phyloP scores from a whole-genome alignment of 1,140 invertebrate genomes.

The Pentalonia nigronervosa region DNA sequence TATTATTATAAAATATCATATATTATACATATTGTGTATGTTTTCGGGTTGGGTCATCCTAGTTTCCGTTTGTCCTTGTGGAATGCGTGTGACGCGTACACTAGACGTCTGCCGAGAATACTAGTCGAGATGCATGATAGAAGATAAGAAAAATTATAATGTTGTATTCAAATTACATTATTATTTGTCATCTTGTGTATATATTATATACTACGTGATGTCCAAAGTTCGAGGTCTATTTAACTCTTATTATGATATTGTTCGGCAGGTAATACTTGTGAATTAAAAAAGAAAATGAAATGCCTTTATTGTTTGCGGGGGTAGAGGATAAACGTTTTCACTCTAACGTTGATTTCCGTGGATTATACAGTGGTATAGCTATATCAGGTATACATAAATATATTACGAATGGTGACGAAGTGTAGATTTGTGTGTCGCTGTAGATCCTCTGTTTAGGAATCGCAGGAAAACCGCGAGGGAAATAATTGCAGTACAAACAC shows the following conservation, averaged over 20 bases:
- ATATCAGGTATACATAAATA: background rate
- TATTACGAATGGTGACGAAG: background rate
- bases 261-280: background rate
- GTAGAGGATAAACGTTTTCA: background rate
- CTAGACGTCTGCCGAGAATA: background rate
- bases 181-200: background rate
- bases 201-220: background rate
- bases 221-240: background rate
- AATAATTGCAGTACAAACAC: background rate
- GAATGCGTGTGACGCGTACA: background rate
- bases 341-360: background rate
- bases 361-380: background rate
- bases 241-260: background rate
- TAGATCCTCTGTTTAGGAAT: background rate
- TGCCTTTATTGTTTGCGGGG: background rate
- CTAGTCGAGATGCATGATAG: background rate
- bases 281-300: background rate
- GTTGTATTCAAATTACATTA: constrained; percentile 13
- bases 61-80: constrained; percentile 12
- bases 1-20: constrained; percentile 7
- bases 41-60: constrained; percentile 5
- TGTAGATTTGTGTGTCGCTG: background rate
- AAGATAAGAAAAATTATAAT: constrained; percentile 8
- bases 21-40: background rate
- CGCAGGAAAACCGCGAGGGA: background rate